These are phyloP conservation scores for Hoplostethus mediterraneus DNA, from an alignment of 2,797 vertebrate species.

Conservation along the genomic window DNA sequence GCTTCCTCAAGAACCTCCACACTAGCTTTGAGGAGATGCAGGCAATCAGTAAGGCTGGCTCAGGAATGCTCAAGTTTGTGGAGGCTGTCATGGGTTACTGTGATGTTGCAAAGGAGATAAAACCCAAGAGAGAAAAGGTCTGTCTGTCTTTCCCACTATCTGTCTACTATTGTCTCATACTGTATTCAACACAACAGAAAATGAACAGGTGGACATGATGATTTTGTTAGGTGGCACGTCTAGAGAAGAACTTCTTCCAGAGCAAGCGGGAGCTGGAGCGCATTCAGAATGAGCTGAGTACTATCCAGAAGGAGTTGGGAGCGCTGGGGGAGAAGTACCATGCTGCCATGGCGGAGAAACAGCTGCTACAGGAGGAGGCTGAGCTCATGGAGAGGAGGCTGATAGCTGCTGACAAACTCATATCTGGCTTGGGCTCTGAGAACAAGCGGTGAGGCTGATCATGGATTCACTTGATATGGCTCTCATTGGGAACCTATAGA, in stretches of 20 bases:
- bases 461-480: background rate
- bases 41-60: slow-evolving; percentile 93
- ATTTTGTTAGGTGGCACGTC: slow-evolving; percentile 87
- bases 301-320: slow-evolving; percentile 89
- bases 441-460: slow-evolving; percentile 88
- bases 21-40: slow-evolving; percentile 94
- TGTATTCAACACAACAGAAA: background rate
- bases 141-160: no score
- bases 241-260: slow-evolving; percentile 91
- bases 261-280: slow-evolving; percentile 90
- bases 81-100: slow-evolving; percentile 96
- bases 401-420: slow-evolving; percentile 94
- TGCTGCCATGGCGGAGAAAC: slow-evolving; percentile 89
- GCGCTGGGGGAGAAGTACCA: slow-evolving; percentile 89
- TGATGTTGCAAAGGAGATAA: slow-evolving; percentile 92
- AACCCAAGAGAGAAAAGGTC: slow-evolving; percentile 97
- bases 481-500: background rate
- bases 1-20: slow-evolving; percentile 89
- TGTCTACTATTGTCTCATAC: background rate
- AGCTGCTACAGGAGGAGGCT: slow-evolving; percentile 91
- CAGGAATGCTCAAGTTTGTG: slow-evolving; percentile 97
- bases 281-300: slow-evolving; percentile 89
- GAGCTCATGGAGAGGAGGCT: slow-evolving; percentile 95
- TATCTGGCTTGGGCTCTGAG: slow-evolving; percentile 93
- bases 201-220: background rate